Evolutionary conservation across 2,888 invertebrate genomes (phyloP).

Genomic region (Parnassius glacialis): DNA sequence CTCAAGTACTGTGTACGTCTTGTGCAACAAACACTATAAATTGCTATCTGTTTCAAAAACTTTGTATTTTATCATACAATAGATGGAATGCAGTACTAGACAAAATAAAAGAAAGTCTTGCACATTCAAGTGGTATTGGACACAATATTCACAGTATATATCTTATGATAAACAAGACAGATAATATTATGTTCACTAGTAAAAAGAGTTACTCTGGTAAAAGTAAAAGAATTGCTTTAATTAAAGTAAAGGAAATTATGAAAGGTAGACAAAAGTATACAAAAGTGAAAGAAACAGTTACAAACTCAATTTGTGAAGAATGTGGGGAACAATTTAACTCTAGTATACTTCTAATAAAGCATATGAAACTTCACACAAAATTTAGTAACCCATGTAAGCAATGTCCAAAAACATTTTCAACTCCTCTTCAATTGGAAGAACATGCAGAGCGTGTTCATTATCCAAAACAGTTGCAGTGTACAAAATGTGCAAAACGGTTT

Average conservation of each 20-base stretch:
- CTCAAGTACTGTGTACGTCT: constrained; percentile 52
- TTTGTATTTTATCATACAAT: constrained; percentile 47
- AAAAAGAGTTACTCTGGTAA: constrained; percentile 36
- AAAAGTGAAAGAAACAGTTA: constrained; percentile 36
- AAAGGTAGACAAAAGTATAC: constrained; percentile 43
- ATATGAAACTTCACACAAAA: constrained; percentile 49
- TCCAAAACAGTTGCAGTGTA: constrained; percentile 54
- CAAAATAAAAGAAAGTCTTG: constrained; percentile 41
- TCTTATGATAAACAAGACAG: constrained; percentile 45
- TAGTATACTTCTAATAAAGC: constrained; percentile 41
- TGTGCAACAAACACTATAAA: constrained; percentile 53
- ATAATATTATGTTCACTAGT: constrained; percentile 52
- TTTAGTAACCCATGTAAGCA: constrained; percentile 44
- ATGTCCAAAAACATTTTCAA: constrained; percentile 54
- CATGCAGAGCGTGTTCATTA: constrained; percentile 58
- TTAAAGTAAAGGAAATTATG: constrained; percentile 48
- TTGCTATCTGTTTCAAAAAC: constrained; percentile 55
- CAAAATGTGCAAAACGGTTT: constrained; percentile 57
- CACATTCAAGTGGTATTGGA: constrained; percentile 38
- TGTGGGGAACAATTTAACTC: constrained; percentile 51
- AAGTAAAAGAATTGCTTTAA: constrained; percentile 45
- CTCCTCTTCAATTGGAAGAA: constrained; percentile 42
- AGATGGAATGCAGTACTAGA: constrained; percentile 48
- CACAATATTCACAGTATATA: constrained; percentile 46
- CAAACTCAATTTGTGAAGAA: constrained; percentile 47